Evolutionary conservation across 2,113 vertebrate genomes (phyloP), one percentile per base, ranked within the genome.

Genomic region (Pteronura brasiliensis): DNA sequence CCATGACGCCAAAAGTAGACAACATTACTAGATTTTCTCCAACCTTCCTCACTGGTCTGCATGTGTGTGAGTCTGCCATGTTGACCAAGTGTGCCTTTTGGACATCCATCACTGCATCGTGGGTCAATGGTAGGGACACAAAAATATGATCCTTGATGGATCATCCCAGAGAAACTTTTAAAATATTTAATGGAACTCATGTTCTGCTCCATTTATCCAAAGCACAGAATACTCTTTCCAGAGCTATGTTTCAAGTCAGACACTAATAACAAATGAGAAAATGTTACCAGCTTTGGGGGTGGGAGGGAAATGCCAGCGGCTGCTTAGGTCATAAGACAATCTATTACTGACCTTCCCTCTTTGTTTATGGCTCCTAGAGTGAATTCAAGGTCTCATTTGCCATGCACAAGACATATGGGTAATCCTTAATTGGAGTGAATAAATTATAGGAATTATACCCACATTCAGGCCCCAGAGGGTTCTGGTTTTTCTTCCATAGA

Each of bases 231-330:
- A 9, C 7, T 10, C 1, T 52, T 81, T n/a, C 15, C 27, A 13
- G 34, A 63, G 52, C 27, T 61, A 15, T 15, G 36, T 17, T 52
- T 87, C 44, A 61, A 42, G 52, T 71, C 52, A 29, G 11, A 81
- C 17, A 4, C 52, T 42, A 21, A 52, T 8, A 42, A 52, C 12
- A 55, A 9, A 7, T 63, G 89, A 81, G 52, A 63, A 63, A n/a
- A n/a, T 1, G 21, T 52, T n/a, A 18, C 82, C 29, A 18, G 14
- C 7, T n/a, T 63, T 6, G 0, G 29, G 42, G 11, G 49, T 0
- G 1, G 23, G 59, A 61, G 59, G 31, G 63, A 11, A 10, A 42
- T 6, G 63, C 34, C 1, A 0, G 63, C 3, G 27, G 63, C 42
- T 27, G 3, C 7, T 9, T 39, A 15, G n/a, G 63, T 17, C 21